Conservation (phyloP, 2,797 vertebrate species). For the Schizothorax lantsangensis region DNA sequence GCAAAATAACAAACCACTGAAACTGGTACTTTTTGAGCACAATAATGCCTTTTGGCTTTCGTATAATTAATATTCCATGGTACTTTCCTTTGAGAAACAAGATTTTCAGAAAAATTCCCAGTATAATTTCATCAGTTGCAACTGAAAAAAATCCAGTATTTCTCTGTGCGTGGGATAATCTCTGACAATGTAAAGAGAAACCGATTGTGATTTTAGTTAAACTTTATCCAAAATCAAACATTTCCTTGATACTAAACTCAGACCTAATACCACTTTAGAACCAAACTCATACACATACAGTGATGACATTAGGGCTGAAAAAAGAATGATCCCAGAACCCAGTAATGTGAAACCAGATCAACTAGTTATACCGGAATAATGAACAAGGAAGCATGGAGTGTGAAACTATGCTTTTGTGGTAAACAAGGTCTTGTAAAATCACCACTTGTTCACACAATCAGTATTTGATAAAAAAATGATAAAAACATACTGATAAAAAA, state of each 20-base stretch:
- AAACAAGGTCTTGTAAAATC: not conserved
- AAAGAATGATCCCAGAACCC: not conserved
- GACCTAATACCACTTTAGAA: not conserved
- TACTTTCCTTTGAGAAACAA: not conserved
- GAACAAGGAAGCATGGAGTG: not conserved
- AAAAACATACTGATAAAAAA: too few relatives aligned
- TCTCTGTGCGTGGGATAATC: not conserved
- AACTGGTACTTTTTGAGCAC: not conserved
- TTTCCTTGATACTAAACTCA: not conserved
- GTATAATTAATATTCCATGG: not conserved
- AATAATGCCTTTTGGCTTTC: not conserved
- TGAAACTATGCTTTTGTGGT: not conserved
- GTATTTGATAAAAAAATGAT: not conserved
- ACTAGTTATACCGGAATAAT: not conserved
- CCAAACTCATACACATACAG: not conserved
- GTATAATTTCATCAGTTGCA: not conserved
- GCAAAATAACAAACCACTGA: not conserved
- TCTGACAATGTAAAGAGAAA: not conserved
- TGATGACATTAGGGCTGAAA: not conserved
- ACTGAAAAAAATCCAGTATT: not conserved
- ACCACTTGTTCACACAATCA: not conserved
- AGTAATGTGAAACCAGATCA: not conserved
- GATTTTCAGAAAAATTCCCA: not conserved
- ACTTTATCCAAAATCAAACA: conserved; percentile 24
- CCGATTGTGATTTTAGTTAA: not conserved